Percentiles rank a stretch among this genome's conserved stretches.
phyloP scores from a whole-genome alignment of 2,888 invertebrate species.

The Cistogaster globosa region DNA sequence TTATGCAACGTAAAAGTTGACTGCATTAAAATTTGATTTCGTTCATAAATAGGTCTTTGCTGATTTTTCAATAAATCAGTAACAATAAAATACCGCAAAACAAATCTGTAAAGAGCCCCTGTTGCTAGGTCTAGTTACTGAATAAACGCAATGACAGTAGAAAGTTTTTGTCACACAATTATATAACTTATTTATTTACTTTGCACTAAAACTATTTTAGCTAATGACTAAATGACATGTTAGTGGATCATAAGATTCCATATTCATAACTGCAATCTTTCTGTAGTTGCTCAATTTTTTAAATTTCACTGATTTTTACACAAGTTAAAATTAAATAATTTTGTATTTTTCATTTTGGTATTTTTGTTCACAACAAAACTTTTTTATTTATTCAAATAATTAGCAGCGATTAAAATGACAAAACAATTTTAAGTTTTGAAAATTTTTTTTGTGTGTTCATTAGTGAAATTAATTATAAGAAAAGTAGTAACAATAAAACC shows the following conservation, averaged over 20 bases:
- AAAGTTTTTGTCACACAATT: too few relatives aligned
- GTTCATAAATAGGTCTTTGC: too few relatives aligned
- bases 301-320: constrained; percentile 1
- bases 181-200: not conserved
- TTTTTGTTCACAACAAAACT: not conserved
- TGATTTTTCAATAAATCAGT: too few relatives aligned
- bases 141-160: too few relatives aligned
- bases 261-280: not conserved
- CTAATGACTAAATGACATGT: constrained; percentile 52
- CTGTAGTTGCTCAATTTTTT: not conserved
- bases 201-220: not conserved
- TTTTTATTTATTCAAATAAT: constrained; percentile 8
- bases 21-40: too few relatives aligned
- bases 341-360: not conserved
- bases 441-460: not conserved
- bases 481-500: not conserved
- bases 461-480: constrained; percentile 4
- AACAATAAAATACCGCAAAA: too few relatives aligned
- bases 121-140: too few relatives aligned
- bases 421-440: constrained; percentile 21
- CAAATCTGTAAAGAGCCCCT: too few relatives aligned
- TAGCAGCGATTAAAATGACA: constrained; percentile 53
- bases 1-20: too few relatives aligned
- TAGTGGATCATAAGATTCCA: not conserved
- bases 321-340: constrained; percentile 34